phyloP scores from a whole-genome alignment of 2,797 vertebrate genomes.

The Semotilus atromaculatus region DNA sequence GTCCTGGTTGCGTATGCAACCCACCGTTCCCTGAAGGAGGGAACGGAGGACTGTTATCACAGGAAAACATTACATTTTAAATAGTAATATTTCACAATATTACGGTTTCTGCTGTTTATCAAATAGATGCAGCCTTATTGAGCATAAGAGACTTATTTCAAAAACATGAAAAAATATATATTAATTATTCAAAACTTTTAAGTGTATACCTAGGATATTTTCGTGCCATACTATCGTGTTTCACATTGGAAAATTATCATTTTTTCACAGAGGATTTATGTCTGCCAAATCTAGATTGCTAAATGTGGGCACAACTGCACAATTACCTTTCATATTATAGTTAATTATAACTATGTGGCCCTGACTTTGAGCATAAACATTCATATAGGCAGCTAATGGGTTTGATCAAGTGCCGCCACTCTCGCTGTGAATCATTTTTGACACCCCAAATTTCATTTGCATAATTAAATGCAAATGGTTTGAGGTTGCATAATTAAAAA shows the following conservation, averaged over 20 bases:
- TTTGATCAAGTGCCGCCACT: conserved; percentile 41
- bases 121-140: neutral
- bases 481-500: conserved; percentile 62
- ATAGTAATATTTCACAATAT: neutral
- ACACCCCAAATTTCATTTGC: conserved; percentile 55
- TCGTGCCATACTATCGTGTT: neutral
- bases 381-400: conserved; percentile 45
- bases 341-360: conserved; percentile 51
- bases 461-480: conserved; percentile 63
- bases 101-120: neutral
- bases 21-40: too few relatives aligned
- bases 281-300: neutral
- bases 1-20: too few relatives aligned
- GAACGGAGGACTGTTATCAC: too few relatives aligned
- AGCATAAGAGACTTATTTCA: neutral
- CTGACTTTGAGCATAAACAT: conserved; percentile 50
- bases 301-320: conserved; percentile 33
- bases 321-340: conserved; percentile 50
- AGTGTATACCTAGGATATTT: too few relatives aligned
- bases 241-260: neutral
- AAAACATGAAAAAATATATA: neutral
- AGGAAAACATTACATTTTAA: neutral
- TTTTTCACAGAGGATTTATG: neutral
- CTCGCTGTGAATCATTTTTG: conserved; percentile 56
- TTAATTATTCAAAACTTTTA: neutral